A percentile compares a stretch with the other conserved stretches of the same genome.
Evolutionary conservation across 1,140 invertebrate genomes (phyloP).

Genomic region (Condylostylus longicornis): DNA sequence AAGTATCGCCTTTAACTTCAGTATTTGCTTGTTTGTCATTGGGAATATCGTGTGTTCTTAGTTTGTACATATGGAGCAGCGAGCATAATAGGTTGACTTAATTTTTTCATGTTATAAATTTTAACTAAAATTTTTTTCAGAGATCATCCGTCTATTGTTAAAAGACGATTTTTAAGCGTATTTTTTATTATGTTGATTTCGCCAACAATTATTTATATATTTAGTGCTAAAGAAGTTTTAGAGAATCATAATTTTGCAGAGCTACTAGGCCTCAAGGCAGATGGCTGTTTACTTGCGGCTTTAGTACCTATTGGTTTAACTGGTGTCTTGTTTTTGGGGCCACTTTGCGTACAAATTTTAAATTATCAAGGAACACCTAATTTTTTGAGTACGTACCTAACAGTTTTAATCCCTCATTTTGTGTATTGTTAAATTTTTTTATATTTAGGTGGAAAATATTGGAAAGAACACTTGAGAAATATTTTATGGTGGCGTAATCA

Average conservation of each 20-base stretch:
- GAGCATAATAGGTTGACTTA: conserved; percentile 48
- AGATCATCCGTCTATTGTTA: conserved; percentile 78
- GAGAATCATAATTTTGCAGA: conserved; percentile 48
- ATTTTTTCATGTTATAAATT: conserved; percentile 1
- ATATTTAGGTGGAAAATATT: conserved; percentile 52
- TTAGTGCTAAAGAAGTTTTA: conserved; percentile 43
- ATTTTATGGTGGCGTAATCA: conserved; percentile 78
- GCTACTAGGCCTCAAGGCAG: conserved; percentile 57
- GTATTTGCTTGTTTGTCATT: too few relatives aligned
- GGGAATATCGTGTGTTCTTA: too few relatives aligned
- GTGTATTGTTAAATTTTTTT: conserved; percentile 8
- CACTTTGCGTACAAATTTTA: conserved; percentile 53
- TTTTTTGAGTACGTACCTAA: conserved; percentile 3
- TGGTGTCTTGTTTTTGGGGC: conserved; percentile 70
- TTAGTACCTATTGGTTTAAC: conserved; percentile 67
- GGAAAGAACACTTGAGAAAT: conserved; percentile 53
- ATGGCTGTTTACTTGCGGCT: conserved; percentile 56
- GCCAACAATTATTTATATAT: conserved; percentile 57
- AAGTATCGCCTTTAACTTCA: too few relatives aligned
- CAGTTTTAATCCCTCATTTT: conserved; percentile 9
- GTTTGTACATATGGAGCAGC: conserved; percentile 68
- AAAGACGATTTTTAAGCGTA: conserved; percentile 73
- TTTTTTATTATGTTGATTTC: conserved; percentile 63
- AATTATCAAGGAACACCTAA: conserved; percentile 36
- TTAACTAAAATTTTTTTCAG: conserved; percentile 36